Evolutionary conservation across 2,113 vertebrate species (phyloP), one percentile per base, ranked within the genome.

Genomic region (Montifringilla adamsi): DNA sequence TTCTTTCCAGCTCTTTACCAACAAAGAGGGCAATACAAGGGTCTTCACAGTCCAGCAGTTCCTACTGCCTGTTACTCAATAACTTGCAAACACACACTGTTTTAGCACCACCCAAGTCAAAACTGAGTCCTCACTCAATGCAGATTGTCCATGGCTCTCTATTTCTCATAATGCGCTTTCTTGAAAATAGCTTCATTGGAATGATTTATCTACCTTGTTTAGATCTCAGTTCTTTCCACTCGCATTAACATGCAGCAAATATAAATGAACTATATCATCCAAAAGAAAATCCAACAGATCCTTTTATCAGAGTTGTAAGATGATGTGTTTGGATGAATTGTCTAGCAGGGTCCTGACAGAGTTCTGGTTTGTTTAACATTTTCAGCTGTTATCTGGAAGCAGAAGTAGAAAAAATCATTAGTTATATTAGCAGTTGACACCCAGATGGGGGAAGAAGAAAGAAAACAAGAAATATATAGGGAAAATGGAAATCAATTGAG

Each of bases 221-320:
- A 83, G 73, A 95, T 90, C 87, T 89, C 77, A n/a, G n/a, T 58
- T 43, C 69, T 95, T 95, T 94, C 87, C 96, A 84, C 70, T 63
- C 58, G 56, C 81, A 64, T 49, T 82, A 49, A 35, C 30, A 60
- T 55, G 72, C 37, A 87, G 91, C 66, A 70, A 87, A 95, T 76
- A 76, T 23, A 91, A 95, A 93, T 41, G 33, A 47, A 16, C 41
- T 24, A 69, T 39, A 50, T 60, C 37, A 46, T 79, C 53, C 6
- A 7, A 82, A 94, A 91, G 50, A 94, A 96, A 95, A 78, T 64
- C 76, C 49, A 64, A 63, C 20, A 67, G 64, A 91, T 94, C 67
- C 69, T 93, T 92, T 96, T 91, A 95, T 97, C 91, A 81, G 27
- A 72, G 52, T 62, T 84, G 93, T 78, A 86, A 92, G 63, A 80